Evolutionary conservation across 2,113 vertebrate genomes (phyloP), one percentile per base, ranked within the genome.

Genomic region (Vulpes vulpes): DNA sequence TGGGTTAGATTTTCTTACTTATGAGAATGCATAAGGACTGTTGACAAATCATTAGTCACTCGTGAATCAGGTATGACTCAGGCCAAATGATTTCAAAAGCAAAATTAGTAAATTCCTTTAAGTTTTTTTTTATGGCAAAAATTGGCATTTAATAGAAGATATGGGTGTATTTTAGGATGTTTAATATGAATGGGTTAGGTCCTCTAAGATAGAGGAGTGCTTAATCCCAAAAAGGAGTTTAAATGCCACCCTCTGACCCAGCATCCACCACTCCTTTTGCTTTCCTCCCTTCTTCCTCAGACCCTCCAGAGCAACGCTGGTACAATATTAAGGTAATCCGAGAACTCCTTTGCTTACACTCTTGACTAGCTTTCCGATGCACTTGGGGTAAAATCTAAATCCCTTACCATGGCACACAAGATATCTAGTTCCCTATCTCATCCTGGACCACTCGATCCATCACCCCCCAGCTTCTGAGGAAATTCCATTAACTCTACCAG

Each of bases 11-110:
- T 91, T 88, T 87, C 57, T 87, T 57, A 74, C 16, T 73, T 74
- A 69, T 35, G 16, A 86, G 32, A n/a, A 53, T 11, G 5, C 14
- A 60, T 51, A 53, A 84, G 69, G 32, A 65, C 20, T 65, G 8
- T 30, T 65, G 11, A 95, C 74, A 96, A 69, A 94, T 76, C 43
- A 94, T 76, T n/a, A 57, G 64, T 60, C 32, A 96, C 59, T 96
- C 1, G 1, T 35, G 32, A 96, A 94, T 79, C 76, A 73, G 96
- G 65, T 12, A 25, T 16, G 60, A 92, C 19, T 5, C n/a, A 55
- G 16, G 11, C 17, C 64, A 95, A 93, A 93, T 49, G 53, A 51
- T 89, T 88, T 51, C 59, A 91, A 82, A 80, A 71, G 43, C 20
- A 95, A 94, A 96, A 55, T 91, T 76, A 88, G 80, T 16, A 76